phyloP scores from a whole-genome alignment of 2,888 invertebrate genomes.

The Drosophila tanythrix region DNA sequence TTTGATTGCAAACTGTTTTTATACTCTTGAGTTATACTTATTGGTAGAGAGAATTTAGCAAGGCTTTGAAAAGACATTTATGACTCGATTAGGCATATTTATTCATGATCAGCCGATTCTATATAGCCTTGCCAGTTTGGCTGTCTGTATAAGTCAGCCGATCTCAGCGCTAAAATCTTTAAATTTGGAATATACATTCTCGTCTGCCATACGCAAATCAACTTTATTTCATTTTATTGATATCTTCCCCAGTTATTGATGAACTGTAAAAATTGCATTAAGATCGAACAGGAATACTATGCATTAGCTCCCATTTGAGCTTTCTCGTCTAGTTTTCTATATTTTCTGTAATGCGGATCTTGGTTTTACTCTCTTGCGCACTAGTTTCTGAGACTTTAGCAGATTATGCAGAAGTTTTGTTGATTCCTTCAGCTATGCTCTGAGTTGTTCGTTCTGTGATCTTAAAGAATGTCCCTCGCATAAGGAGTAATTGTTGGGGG shows the following conservation, averaged over 20 bases:
- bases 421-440: neutral
- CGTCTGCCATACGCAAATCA: neutral
- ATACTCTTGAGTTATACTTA: neutral
- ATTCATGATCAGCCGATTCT: neutral
- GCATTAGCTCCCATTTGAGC: neutral
- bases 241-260: neutral
- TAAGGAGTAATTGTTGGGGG: constrained; percentile 1
- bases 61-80: neutral
- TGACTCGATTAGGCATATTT: neutral
- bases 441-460: neutral
- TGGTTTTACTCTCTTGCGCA: neutral
- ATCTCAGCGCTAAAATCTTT: neutral
- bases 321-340: neutral
- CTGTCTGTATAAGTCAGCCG: neutral
- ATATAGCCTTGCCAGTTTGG: neutral
- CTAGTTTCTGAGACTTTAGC: neutral
- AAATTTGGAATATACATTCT: neutral
- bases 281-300: neutral
- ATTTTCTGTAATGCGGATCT: neutral
- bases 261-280: neutral
- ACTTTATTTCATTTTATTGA: neutral
- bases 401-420: neutral
- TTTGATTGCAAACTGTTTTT: neutral
- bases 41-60: neutral
- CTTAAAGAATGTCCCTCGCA: constrained; percentile 29